These are phyloP conservation scores for Alca torda DNA, from an alignment of 2,797 vertebrate genomes.

Conservation along the genomic window DNA sequence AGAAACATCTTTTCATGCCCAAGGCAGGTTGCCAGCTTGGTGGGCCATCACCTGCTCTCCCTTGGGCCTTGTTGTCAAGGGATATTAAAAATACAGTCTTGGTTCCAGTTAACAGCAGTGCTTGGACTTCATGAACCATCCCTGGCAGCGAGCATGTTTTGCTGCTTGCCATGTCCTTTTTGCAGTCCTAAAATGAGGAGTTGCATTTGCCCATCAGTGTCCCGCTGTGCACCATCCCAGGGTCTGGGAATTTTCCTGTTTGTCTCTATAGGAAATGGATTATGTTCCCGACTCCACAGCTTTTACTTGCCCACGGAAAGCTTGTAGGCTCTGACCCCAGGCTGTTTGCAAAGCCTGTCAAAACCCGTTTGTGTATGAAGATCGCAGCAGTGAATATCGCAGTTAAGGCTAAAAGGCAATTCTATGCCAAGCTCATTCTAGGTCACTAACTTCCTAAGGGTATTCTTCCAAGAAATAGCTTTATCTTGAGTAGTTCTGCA, in stretches of 20 bases:
- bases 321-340: background rate
- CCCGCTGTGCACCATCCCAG: background rate
- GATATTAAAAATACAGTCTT: background rate
- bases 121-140: background rate
- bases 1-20: background rate
- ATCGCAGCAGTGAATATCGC: background rate
- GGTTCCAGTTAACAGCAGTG: background rate
- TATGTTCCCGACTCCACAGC: background rate
- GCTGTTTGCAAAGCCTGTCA: conserved; percentile 59
- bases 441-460: conserved; percentile 65
- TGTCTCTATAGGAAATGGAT: background rate
- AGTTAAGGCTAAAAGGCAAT: conserved; percentile 49
- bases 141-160: background rate
- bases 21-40: background rate
- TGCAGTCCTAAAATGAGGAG: background rate
- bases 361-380: conserved; percentile 20
- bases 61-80: background rate
- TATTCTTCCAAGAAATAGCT: conserved; percentile 64
- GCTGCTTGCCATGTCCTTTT: background rate
- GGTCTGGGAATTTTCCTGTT: background rate
- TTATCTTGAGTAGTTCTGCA: conserved; percentile 33
- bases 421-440: conserved; percentile 53
- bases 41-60: background rate
- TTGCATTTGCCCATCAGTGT: background rate
- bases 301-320: background rate